Conservation (phyloP, 2,888 invertebrate genomes). For the Hirtodrosophila duncani region DNA sequence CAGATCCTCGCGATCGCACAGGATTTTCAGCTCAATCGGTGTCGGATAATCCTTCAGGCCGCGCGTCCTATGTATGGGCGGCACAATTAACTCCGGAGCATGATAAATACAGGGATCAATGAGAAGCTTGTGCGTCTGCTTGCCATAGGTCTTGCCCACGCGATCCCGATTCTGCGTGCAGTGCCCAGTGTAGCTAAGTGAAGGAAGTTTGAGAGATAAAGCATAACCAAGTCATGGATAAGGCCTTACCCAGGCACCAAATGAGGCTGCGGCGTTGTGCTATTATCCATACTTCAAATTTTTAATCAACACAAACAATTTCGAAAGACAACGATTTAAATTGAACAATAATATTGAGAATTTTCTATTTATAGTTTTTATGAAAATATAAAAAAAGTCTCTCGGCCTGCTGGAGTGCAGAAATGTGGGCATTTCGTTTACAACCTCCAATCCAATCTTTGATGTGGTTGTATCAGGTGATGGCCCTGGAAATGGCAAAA, state of each 20-base stretch:
- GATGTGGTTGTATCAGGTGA: too few species aligned
- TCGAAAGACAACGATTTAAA: too few species aligned
- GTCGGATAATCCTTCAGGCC: slow-evolving; percentile 82
- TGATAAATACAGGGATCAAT: slow-evolving; percentile 86
- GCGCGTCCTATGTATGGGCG: slow-evolving; percentile 66
- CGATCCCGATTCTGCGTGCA: slow-evolving; percentile 87
- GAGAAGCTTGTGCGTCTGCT: slow-evolving; percentile 85
- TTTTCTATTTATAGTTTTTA: too few species aligned
- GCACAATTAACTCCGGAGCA: slow-evolving; percentile 80
- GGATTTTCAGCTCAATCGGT: slow-evolving; percentile 83
- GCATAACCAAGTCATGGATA: fast-evolving
- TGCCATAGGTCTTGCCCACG: slow-evolving; percentile 87
- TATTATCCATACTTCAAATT: slow-evolving; percentile 55
- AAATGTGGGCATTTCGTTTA: too few species aligned
- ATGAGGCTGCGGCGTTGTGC: slow-evolving; percentile 84
- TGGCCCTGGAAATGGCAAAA: too few species aligned
- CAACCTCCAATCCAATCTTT: too few species aligned
- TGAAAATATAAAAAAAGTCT: too few species aligned
- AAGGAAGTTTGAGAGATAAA: too few species aligned
- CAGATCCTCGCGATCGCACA: slow-evolving; percentile 82
- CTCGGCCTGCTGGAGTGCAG: too few species aligned
- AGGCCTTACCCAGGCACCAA: slow-evolving; percentile 84
- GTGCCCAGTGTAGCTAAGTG: slow-evolving; percentile 85
- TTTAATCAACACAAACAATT: too few species aligned
- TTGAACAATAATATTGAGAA: too few species aligned